A percentile compares a stretch with the other conserved stretches of the same genome.
Conservation (phyloP, 1,140 invertebrate genomes). For the Trypoxylus dichotomus region DNA sequence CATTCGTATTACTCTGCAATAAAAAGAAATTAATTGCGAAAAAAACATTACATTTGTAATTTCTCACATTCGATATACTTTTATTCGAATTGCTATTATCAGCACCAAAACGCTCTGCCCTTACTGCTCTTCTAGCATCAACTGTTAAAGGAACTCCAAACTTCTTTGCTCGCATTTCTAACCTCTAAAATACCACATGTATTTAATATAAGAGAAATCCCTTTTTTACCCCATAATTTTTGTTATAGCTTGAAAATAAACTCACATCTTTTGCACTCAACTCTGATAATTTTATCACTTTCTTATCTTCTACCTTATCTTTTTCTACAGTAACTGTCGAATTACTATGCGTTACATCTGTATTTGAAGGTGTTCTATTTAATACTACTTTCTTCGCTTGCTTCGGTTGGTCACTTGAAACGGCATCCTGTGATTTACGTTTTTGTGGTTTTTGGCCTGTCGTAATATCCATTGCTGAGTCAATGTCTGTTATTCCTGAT, state of each 20-base stretch:
- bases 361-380: conserved; percentile 65
- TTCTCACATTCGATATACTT: conserved; percentile 47
- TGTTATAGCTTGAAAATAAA: conserved; percentile 12
- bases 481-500: conserved; percentile 46
- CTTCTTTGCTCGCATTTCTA: conserved; percentile 78
- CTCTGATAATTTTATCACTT: conserved; percentile 64
- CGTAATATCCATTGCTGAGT: conserved; percentile 51
- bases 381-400: conserved; percentile 65
- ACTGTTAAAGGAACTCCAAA: conserved; percentile 67
- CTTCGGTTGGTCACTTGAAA: conserved; percentile 39
- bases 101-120: conserved; percentile 66
- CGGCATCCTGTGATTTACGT: conserved; percentile 51
- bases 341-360: conserved; percentile 42
- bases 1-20: conserved; percentile 44
- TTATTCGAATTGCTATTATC: conserved; percentile 39
- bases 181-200: conserved; percentile 58
- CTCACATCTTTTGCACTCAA: conserved; percentile 66
- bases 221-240: too few relatives aligned
- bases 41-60: too few relatives aligned
- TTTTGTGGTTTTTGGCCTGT: conserved; percentile 50
- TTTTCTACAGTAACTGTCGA: conserved; percentile 29
- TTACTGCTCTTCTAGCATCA: conserved; percentile 65
- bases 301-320: conserved; percentile 50
- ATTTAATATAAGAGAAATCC: too few relatives aligned
- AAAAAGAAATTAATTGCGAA: too few relatives aligned